Evolutionary conservation across 2,797 vertebrate species (phyloP).

Genomic region (Podargus strigoides): DNA sequence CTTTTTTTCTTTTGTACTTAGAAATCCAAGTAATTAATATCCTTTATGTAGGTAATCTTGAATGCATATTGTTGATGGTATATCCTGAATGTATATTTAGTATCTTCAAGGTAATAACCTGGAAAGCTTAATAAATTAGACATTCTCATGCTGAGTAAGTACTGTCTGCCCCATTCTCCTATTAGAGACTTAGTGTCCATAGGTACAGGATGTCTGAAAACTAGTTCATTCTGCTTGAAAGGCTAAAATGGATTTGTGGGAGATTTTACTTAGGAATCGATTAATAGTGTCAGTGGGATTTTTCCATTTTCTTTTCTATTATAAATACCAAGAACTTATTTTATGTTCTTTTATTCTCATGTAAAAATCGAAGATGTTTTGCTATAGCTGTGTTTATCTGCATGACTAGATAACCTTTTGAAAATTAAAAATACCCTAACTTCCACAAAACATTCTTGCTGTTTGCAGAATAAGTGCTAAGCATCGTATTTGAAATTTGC

Average conservation of each 20-base stretch:
- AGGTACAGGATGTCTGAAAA: neutral
- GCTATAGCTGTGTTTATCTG: neutral
- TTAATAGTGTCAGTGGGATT: neutral
- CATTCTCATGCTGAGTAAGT: neutral
- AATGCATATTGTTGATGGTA: neutral
- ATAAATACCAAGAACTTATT: neutral
- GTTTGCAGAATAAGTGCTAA: neutral
- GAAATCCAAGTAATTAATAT: neutral
- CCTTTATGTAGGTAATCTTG: neutral
- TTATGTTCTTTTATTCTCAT: neutral
- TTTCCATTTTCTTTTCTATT: neutral
- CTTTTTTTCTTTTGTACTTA: neutral
- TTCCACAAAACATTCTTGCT: neutral
- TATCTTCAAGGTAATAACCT: neutral
- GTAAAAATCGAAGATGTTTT: neutral
- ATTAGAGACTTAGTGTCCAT: accelerated
- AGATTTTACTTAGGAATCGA: neutral
- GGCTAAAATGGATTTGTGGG: neutral
- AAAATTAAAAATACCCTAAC: neutral
- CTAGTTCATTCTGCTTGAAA: neutral
- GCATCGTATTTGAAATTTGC: neutral
- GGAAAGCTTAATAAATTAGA: neutral
- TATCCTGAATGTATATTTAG: neutral
- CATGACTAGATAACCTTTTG: too few species aligned
- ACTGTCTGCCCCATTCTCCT: neutral